Conservation (phyloP, 2,888 invertebrate genomes). For the Callyntrura sp. region DNA sequence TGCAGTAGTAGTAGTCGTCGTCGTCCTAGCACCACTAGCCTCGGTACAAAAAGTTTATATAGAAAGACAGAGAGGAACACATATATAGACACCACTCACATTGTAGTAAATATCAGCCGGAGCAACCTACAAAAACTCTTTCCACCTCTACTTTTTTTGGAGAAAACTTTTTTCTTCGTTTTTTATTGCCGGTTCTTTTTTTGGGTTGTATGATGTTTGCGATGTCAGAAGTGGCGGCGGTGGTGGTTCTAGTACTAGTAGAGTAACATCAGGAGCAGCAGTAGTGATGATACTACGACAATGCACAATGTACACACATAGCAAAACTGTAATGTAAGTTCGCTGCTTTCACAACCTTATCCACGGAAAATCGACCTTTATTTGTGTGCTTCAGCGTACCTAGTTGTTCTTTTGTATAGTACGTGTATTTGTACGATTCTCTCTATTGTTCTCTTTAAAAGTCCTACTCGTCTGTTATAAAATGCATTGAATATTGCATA, state of each 20-base stretch:
- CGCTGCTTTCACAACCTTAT: not conserved
- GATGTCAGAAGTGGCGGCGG: no score
- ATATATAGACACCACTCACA: not conserved
- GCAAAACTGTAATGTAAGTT: not conserved
- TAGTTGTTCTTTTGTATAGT: no score
- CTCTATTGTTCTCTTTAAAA: not conserved
- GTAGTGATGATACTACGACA: no score
- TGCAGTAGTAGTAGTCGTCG: not conserved
- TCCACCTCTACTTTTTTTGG: no score
- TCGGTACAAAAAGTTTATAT: no score
- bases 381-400: no score
- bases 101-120: conserved; percentile 10
- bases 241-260: not conserved
- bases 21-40: no score
- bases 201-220: not conserved
- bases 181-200: conserved; percentile 59
- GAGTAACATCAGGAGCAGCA: no score
- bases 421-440: not conserved
- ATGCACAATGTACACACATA: no score
- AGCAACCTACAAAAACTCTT: conserved; percentile 12
- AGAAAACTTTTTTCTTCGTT: conserved; percentile 56
- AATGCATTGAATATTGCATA: conserved; percentile 26
- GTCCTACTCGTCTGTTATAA: not conserved
- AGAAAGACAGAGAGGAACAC: no score
- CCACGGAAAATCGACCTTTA: not conserved